Base-by-base conservation (phyloP, 2,797 vertebrate genomes). In the Alauda arvensis region DNA sequence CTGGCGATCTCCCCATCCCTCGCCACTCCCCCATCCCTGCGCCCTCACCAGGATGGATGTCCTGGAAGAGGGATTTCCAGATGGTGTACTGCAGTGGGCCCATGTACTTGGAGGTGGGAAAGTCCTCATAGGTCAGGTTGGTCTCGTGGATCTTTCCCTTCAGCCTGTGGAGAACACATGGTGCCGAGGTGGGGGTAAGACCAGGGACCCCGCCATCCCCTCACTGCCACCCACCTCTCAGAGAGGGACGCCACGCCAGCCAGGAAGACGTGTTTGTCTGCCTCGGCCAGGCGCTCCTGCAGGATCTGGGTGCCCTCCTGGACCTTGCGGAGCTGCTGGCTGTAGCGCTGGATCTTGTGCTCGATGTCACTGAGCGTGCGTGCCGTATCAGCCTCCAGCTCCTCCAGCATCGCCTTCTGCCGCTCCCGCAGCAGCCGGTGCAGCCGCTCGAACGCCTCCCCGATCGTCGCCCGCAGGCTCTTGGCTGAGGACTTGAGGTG, bases 131-230 rank as follows among this genome's bases (percentile, higher is more conserved):
- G 1, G 99, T 99, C 93, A 99, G 97, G 94, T 98, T 99, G 86
- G 99, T 99, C 95, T 99, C 99, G 1, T 99, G 99, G 92, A 99
- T 98, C 96, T 99, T 99, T 68, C 99, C 99, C 95, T 99, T 99
- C 85, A 99, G 97, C 97, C 99, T 99, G 95, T 2, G 9, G 52
- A 67, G 65, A 48, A 20, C 33, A 45, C 23, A 55, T 0, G 3
- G n/a, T 26, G 55, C 20, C 14, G 2, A 61, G 56, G 19, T 1
- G 1, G 19, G 25, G 25, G 18, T 29, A 15, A 39, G 20, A 4
- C 0, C 3, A 23, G 23, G 12, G 13, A 40, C 31, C 10, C 14
- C 1, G 0, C 18, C 2, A 15, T 3, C 33, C 25, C 42, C 33
- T 1, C 0, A 0, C 4, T 0, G 4, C 25, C 70, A 74, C 95